Base-by-base conservation (phyloP, 2,113 vertebrate species). In the Grammomys dolichurus region DNA sequence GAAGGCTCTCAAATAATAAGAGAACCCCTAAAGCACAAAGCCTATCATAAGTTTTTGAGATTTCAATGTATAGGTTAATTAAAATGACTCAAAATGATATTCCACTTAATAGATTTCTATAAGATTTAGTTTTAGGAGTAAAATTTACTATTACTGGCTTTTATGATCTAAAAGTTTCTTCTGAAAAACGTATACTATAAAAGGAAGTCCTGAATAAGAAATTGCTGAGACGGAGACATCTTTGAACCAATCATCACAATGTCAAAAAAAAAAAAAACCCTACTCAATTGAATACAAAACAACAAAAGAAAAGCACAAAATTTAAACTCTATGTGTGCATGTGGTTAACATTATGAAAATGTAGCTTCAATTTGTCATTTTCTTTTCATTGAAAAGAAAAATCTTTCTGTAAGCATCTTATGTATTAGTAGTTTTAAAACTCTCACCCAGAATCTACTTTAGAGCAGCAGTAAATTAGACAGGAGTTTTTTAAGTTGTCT, bases 401-500 rank as follows among this genome's bases (percentile, higher is more conserved):
- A 97, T 65, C 76, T 98, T 94, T 96, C 96, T 97, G 67, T 96
- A 97, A 97, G 60, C 65, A 82, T 97, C 77, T 93, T 95, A 96
- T 4, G 0, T 96, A 93, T 95, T 97, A 97, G 43, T 96, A 96
- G 97, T 98, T 97, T 95, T 96, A 97, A 98, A 98, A 97, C 82
- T 97, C 92, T 96, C 94, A 94, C 95, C 69, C 87, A 97, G 90
- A 87, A 96, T 98, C 86, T 95, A 97, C 94, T 98, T 98, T 94
- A 98, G 96, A 98, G 98, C n/a, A 97, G 94, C 94, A 96, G 97
- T 98, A 98, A 98, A 98, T 98, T 98, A 98, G 98, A 98, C 96
- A 97, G 97, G 97, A 98, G 87, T 98, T 98, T 98, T 98, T 98
- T 97, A 98, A 98, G 93, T 97, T 98, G 97, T 98, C 97, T 98